Evolutionary conservation across 2,888 invertebrate genomes (phyloP).

Genomic region (Phyto melanocephala): DNA sequence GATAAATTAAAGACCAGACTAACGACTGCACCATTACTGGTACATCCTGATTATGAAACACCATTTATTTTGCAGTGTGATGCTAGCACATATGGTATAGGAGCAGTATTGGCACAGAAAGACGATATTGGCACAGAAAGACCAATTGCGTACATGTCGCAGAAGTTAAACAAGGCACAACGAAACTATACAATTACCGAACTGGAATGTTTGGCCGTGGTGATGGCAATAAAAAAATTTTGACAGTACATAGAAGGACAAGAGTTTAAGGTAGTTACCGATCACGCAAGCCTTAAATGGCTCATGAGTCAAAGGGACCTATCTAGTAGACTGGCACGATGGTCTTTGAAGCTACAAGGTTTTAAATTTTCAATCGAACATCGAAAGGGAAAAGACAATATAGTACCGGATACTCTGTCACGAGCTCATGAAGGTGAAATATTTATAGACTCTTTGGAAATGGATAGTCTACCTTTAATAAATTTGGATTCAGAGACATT

Average conservation of each 20-base stretch:
- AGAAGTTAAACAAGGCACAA: constrained; percentile 57
- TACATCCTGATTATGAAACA: background rate
- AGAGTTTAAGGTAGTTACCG: background rate
- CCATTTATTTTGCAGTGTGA: background rate
- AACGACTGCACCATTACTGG: background rate
- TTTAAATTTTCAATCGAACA: background rate
- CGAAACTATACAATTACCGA: background rate
- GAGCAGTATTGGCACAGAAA: background rate
- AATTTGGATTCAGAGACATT: background rate
- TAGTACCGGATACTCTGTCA: background rate
- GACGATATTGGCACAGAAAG: background rate
- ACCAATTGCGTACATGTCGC: constrained; percentile 46
- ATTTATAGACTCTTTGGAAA: background rate
- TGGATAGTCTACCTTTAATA: background rate
- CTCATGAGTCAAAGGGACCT: background rate
- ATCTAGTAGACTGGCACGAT: background rate
- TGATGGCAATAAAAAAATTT: constrained; percentile 1
- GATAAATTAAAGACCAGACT: background rate
- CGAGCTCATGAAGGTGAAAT: background rate
- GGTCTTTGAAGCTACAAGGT: background rate
- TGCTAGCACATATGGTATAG: background rate
- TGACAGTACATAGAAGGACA: background rate
- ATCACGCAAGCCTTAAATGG: background rate
- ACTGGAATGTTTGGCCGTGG: constrained; percentile 37
- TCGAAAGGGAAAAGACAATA: background rate